These are phyloP conservation scores for Takifugu bimaculatus DNA, from an alignment of 2,113 vertebrate species.

Conservation along the genomic window DNA sequence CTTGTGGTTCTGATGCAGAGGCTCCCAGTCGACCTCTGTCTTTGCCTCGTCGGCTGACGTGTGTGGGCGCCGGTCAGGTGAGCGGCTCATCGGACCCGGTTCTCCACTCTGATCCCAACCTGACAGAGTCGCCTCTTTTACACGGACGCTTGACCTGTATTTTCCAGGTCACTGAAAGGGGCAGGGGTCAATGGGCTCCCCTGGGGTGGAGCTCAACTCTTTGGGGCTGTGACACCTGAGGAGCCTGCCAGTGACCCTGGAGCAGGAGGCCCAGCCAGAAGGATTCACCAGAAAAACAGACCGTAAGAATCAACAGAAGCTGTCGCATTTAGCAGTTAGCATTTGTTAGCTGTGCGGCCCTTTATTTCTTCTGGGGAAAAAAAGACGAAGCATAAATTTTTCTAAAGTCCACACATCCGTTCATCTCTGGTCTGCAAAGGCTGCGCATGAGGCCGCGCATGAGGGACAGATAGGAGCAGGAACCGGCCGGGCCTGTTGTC, in stretches of 20 bases:
- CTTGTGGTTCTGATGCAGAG: background rate
- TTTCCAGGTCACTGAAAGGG: constrained; percentile 33
- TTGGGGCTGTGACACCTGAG: constrained; percentile 23
- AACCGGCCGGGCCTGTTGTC: constrained; percentile 42
- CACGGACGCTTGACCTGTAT: constrained; percentile 38
- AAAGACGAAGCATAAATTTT: constrained; percentile 31
- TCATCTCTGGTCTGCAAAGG: background rate
- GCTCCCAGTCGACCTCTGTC: background rate
- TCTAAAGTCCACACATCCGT: too few species aligned
- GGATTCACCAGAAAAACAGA: too few species aligned
- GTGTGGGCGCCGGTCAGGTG: constrained; percentile 13
- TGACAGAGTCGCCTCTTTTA: constrained; percentile 27
- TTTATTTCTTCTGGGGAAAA: background rate
- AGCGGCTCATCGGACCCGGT: constrained; percentile 25
- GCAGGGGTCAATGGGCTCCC: constrained; percentile 17
- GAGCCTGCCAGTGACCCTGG: constrained; percentile 28
- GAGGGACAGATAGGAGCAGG: constrained; percentile 17
- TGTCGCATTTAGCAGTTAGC: too few species aligned
- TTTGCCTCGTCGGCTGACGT: constrained; percentile 6
- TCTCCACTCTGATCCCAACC: constrained; percentile 52
- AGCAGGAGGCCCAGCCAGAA: too few species aligned
- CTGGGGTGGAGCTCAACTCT: constrained; percentile 15
- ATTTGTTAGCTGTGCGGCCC: too few species aligned
- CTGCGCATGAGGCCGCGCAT: constrained; percentile 4
- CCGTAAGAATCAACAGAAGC: too few species aligned